Percentiles rank a stretch among this genome's conserved stretches.
Conservation (phyloP, 2,113 vertebrate genomes). For the Anthoscopus minutus region DNA sequence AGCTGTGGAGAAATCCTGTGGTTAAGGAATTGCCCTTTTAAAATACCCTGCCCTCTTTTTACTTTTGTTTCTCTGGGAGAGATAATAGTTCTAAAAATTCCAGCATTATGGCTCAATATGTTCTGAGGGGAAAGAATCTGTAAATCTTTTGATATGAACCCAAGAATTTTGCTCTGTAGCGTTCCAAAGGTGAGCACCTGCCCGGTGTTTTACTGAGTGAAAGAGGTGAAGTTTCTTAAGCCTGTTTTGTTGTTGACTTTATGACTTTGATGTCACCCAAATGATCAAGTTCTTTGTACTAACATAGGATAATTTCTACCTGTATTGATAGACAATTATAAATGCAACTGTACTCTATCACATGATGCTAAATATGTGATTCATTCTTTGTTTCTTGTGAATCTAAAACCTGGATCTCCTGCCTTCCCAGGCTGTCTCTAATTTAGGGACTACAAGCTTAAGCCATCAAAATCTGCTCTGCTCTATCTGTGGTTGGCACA, state of each 20-base stretch:
- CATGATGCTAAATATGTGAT: not conserved
- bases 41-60: not conserved
- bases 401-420: not conserved
- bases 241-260: not conserved
- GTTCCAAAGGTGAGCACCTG: not conserved
- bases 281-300: not conserved
- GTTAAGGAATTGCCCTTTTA: not conserved
- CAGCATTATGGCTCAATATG: not conserved
- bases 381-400: conserved; percentile 10
- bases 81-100: not conserved
- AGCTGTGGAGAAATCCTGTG: not conserved
- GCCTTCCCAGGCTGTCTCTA: not conserved
- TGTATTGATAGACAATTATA: conserved; percentile 17
- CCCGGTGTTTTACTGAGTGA: not conserved
- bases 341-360: not conserved
- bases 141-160: not conserved
- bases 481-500: not conserved
- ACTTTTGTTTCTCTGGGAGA: not conserved
- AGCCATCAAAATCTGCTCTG: not conserved
- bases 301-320: not conserved
- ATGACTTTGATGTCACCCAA: not conserved
- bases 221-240: not conserved
- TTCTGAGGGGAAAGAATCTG: not conserved
- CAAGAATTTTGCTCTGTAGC: not conserved
- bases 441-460: not conserved